These are phyloP conservation scores for Colostygia pectinataria DNA, from an alignment of 2,888 invertebrate species.

Conservation along the genomic window DNA sequence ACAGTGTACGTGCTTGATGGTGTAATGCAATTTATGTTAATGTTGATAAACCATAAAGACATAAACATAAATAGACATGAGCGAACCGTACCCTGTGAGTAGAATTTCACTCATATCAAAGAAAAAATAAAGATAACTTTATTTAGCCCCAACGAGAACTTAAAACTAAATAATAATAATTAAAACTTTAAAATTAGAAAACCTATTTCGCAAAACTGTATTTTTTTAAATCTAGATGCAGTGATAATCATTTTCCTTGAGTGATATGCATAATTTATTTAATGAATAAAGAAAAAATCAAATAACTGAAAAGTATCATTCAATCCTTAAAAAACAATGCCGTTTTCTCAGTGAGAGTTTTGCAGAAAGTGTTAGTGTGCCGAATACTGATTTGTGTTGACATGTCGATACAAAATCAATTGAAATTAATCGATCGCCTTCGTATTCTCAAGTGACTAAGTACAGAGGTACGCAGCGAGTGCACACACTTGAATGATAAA, in stretches of 20 bases:
- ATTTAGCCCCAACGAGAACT: too few species aligned
- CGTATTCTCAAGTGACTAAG: conserved; percentile 35
- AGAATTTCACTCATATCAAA: too few species aligned
- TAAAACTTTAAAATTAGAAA: too few species aligned
- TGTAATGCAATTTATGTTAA: background rate
- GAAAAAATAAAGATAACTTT: too few species aligned
- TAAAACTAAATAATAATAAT: too few species aligned
- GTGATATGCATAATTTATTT: too few species aligned
- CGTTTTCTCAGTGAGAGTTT: conserved; percentile 30
- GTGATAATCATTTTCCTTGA: too few species aligned
- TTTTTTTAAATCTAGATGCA: too few species aligned
- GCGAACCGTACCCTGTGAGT: too few species aligned
- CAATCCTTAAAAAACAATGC: conserved; percentile 2
- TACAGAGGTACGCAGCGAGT: conserved; percentile 31
- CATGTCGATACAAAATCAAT: conserved; percentile 46
- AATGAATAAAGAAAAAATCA: background rate
- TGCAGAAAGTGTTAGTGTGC: conserved; percentile 29
- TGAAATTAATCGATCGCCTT: conserved; percentile 46
- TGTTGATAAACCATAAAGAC: too few species aligned
- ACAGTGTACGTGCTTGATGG: background rate
- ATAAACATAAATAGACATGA: too few species aligned
- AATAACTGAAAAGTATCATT: background rate
- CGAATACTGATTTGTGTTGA: conserved; percentile 39
- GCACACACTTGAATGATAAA: conserved; percentile 47
- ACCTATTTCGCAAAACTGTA: too few species aligned